Base-by-base conservation (phyloP, 2,797 vertebrate genomes). In the Limnodromus scolopaceus region DNA sequence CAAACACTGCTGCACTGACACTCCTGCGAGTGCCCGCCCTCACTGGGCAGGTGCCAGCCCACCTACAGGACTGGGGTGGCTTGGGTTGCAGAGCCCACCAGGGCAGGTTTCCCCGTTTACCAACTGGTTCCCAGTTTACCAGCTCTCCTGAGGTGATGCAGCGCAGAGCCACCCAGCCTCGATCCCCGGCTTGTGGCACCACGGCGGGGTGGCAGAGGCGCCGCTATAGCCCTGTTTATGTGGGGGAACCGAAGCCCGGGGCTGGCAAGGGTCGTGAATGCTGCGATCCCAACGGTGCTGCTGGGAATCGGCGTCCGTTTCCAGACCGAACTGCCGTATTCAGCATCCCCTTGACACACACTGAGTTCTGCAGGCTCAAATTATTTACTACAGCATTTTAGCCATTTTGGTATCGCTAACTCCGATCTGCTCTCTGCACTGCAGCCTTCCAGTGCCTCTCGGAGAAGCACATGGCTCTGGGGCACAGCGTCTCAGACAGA, bases 211-310 rank as follows among this genome's bases (percentile, higher is more conserved):
- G 43, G 69, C 48, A 63, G 63, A 63, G 57, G 36, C 25, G 12
- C 5, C 5, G 16, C 55, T 51, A 3, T 17, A 11, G 20, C 27
- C 49, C 68, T 28, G 36, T 16, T 23, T 20, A 7, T 1, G 0
- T 1, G 13, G 36, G 22, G 27, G 13, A 38, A 41, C 25, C 5
- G 30, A 32, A 55, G 54, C 18, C 30, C 34, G 15, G 71, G 39
- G 58, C 45, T 82, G 64, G 51, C 45, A 15, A 45, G 23, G 15
- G 14, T 46, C 46, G 30, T 23, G 43, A 49, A 34, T 63, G 61
- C 61, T 45, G 13, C 16, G 30, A 75, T 41, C 46, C 61, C 49
- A 32, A 2, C 49, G 46, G 38, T 20, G 34, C 68, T 41, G 68
- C 20, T 34, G 43, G 55, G 55, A n/a, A 46, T 69, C 3, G 0